Evolutionary conservation across 1,140 invertebrate genomes (phyloP).

Genomic region (Drosophila melanica): DNA sequence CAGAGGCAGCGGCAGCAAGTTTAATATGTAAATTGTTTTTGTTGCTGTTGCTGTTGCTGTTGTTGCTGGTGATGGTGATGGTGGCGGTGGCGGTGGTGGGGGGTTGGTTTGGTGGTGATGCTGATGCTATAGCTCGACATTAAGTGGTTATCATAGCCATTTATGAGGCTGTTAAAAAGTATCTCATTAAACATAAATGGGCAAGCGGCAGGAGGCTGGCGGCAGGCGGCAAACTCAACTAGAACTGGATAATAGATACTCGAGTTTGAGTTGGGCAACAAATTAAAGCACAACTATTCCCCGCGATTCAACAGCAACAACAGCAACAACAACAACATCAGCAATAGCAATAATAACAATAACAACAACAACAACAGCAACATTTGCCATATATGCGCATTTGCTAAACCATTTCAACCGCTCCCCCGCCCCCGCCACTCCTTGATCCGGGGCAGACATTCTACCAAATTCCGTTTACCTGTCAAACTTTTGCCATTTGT

Average conservation of each 20-base stretch:
- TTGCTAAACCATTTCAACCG: neutral
- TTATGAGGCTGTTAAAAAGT: constrained; percentile 83
- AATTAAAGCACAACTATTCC: constrained; percentile 29
- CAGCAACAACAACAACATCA: constrained; percentile 17
- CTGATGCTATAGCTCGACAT: constrained; percentile 64
- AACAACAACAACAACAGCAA: constrained; percentile 12
- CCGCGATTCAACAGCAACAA: constrained; percentile 10
- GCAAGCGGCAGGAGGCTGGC: constrained; percentile 9
- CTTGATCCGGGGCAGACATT: constrained; percentile 43
- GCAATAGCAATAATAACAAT: neutral
- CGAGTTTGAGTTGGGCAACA: constrained; percentile 35
- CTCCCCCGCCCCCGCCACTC: neutral
- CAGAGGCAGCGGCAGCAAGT: constrained; percentile 65
- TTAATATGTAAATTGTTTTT: constrained; percentile 83
- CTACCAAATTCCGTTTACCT: constrained; percentile 78
- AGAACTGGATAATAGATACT: constrained; percentile 43
- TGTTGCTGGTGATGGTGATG: constrained; percentile 14
- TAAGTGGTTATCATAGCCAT: constrained; percentile 84
- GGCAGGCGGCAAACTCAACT: constrained; percentile 16
- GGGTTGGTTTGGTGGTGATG: constrained; percentile 17
- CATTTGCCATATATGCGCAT: constrained; percentile 13
- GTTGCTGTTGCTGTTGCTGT: constrained; percentile 29
- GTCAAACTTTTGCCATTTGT: constrained; percentile 81
- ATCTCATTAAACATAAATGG: constrained; percentile 79
- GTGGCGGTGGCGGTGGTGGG: constrained; percentile 6